Evolutionary conservation across 2,113 vertebrate species (phyloP).

Genomic region (Oxyura jamaicensis): DNA sequence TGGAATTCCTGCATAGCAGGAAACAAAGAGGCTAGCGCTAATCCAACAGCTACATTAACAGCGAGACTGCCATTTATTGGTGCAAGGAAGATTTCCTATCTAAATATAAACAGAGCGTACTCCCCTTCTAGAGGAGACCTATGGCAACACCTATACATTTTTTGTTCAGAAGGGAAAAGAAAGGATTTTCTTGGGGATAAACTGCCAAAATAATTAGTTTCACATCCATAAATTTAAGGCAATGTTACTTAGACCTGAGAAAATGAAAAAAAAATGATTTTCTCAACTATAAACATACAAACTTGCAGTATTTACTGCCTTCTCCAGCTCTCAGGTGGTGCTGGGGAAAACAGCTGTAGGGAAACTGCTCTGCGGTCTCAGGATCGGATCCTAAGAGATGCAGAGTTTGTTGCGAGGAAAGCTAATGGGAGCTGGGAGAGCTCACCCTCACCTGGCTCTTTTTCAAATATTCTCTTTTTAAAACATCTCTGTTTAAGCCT

Average conservation of each 20-base stretch:
- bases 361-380: background rate
- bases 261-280: constrained; percentile 35
- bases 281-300: background rate
- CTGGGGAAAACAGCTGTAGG: background rate
- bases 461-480: background rate
- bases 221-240: constrained; percentile 74
- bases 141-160: constrained; percentile 29
- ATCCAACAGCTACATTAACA: constrained; percentile 71
- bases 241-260: constrained; percentile 73
- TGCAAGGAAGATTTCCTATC: constrained; percentile 31
- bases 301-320: background rate
- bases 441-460: background rate
- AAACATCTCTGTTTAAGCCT: constrained; percentile 15
- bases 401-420: background rate
- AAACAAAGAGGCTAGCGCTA: constrained; percentile 70
- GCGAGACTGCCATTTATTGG: constrained; percentile 55
- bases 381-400: background rate
- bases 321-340: background rate
- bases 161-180: constrained; percentile 38
- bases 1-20: constrained; percentile 81
- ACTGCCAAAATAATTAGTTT: constrained; percentile 44
- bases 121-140: constrained; percentile 32
- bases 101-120: constrained; percentile 45
- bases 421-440: background rate
- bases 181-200: constrained; percentile 51